These are phyloP conservation scores for Microtus oregoni DNA, from an alignment of 2,113 vertebrate genomes.

Conservation along the genomic window DNA sequence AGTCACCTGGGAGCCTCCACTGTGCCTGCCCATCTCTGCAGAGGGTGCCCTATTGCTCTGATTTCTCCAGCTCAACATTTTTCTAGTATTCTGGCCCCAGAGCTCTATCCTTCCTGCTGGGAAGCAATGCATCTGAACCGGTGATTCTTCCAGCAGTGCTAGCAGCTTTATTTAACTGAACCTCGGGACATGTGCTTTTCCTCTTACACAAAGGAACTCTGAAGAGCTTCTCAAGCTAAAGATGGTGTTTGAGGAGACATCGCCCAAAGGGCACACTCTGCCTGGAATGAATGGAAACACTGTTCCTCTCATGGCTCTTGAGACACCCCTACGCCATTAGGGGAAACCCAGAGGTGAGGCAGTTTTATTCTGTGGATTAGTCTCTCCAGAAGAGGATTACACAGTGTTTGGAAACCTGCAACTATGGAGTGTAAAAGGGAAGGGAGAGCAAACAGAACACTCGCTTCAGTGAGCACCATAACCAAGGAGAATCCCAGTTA, in stretches of 20 bases:
- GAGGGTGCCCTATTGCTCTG: neutral
- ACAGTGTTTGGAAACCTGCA: neutral
- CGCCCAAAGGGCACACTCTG: neutral
- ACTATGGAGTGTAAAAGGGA: neutral
- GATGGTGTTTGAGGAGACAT: neutral
- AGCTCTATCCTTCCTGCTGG: neutral
- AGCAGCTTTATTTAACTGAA: conserved; percentile 18
- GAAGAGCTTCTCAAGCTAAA: neutral
- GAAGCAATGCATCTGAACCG: neutral
- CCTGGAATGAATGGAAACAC: neutral
- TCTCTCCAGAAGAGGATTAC: neutral
- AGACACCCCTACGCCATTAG: neutral
- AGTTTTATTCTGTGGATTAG: neutral
- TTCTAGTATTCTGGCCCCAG: neutral
- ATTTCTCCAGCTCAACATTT: neutral
- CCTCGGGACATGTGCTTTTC: neutral
- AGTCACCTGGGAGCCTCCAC: neutral
- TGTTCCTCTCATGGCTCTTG: neutral
- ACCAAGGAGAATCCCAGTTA: neutral
- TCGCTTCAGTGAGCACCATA: neutral
- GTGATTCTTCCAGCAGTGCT: neutral
- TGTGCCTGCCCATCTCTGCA: neutral
- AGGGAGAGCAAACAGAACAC: neutral
- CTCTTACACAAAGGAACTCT: neutral
- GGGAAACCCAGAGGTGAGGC: neutral